Conservation (phyloP, 2,113 vertebrate genomes). For the Penelope pileata region DNA sequence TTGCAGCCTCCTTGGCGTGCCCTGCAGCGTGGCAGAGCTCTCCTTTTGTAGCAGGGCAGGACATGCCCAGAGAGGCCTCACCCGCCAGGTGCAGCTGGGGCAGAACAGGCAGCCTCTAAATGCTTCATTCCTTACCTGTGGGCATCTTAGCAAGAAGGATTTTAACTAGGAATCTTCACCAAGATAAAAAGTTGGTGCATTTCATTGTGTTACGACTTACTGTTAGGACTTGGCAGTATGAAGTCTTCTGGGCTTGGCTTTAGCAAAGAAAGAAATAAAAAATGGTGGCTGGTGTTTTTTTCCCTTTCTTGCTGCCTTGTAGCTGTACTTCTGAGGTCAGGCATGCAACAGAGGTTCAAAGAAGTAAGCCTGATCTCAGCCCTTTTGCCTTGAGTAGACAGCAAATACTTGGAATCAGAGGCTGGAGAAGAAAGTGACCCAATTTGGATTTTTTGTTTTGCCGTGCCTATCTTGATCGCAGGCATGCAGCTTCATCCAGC, state of each 20-base stretch:
- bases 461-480: neutral
- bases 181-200: neutral
- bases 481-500: neutral
- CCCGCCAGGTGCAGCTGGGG: accelerated
- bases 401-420: neutral
- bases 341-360: accelerated
- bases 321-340: neutral
- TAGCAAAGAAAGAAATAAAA: neutral
- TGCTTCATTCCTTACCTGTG: neutral
- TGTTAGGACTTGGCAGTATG: neutral
- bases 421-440: neutral
- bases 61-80: neutral
- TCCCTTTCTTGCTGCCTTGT: neutral
- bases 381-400: neutral
- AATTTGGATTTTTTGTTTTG: neutral
- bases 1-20: accelerated
- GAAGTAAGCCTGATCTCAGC: neutral
- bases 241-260: neutral
- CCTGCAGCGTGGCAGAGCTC: accelerated
- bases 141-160: neutral
- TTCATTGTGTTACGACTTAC: neutral
- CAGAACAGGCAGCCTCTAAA: neutral
- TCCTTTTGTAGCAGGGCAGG: neutral
- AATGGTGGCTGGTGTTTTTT: neutral
- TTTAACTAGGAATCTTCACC: neutral